Base-by-base conservation (phyloP, 1,140 invertebrate genomes). In the Pissodes strobi region DNA sequence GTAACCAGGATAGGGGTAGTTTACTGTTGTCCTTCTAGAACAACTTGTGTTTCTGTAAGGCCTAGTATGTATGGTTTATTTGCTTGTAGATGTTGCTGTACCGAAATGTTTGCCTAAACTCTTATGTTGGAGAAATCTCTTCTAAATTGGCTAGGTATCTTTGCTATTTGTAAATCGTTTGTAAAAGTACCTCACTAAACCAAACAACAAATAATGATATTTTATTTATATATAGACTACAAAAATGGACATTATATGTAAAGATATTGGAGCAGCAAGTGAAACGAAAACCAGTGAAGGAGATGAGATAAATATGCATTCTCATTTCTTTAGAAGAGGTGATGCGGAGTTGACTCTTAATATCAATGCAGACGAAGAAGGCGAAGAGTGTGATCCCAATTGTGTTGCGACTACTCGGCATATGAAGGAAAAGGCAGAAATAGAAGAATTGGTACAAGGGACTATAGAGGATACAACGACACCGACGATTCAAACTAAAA, bases 401-500 rank as follows among this genome's bases (percentile, higher is more conserved):
- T 66, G 64, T 18, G 18, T 53, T 0, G 45, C 64, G 1, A 45
- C 45, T 12, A 3, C 5, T 0, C 45, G 64, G 4, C 64, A 66
- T 25, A n/a, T 13, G 5, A 60, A 23, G 19, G 64, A 59, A 38
- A 27, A 38, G 18, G 39, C 12, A 10, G 55, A 59, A 53, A 59
- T 66, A 19, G 46, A 66, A 10, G 12, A 15, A 19, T 12, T 59
- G 19, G 18, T 65, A 21, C 34, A 57, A 37, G 49, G 27, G 2
- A 23, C 46, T 19, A 12, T 17, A 30, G 41, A 15, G 17, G 12
- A 34, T 18, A 18, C 10, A 17, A 15, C 15, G 18, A 2, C 10
- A 15, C 43, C 53, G 3, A 55, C 15, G 10, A 46, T 62, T 17
- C 10, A 25, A 56, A 43, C 43, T 4, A 61, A 17, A 61, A 21